Base-by-base conservation (phyloP, 2,888 invertebrate species). In the Myopa testacea region DNA sequence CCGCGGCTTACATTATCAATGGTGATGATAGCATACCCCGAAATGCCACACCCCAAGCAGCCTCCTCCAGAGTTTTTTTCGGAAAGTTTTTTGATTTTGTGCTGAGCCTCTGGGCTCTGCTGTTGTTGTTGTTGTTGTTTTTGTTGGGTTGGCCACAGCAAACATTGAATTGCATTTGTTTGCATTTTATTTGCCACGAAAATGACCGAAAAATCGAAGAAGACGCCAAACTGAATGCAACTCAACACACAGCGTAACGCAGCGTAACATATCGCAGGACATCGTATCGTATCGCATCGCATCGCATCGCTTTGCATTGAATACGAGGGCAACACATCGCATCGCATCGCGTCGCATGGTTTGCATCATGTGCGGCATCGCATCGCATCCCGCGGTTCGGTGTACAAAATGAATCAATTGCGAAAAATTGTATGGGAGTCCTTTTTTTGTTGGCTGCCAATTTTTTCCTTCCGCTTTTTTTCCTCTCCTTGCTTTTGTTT, bases 191-290 rank as follows among this genome's bases (percentile, higher is more conserved):
- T 81, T 80, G 80, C 82, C 82, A 81, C 82, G 81, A 83, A 82
- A 81, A 81, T 80, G 78, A 83, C 83, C 83, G 81, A 83, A 82
- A 83, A 83, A 83, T 83, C 83, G 82, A 83, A 82, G 80, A 83
- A 83, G 79, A 81, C 55, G 55, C 10, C 55, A 12, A 16, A 55
- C 14, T 55, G 55, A 75, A 75, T 65, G 38, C 34, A 65, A 65
- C 62, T 26, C 10, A 62, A 26, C n/a, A 26, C 62, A 26, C 62
- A 62, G 19, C 62, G 62, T 4, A 8, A 10, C 26, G 14, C n/a
- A 62, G n/a, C 6, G 26, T 5, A 10, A n/a, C 6, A 26, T 26
- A 19, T 12, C n/a, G 4, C 26, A 19, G 26, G 4, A 3, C 58
- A 58, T n/a, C 58, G 58, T 4, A 58, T n/a, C 58, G 58, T 69